phyloP scores from a whole-genome alignment of 2,113 vertebrate genomes.

The Nasalis larvatus region DNA sequence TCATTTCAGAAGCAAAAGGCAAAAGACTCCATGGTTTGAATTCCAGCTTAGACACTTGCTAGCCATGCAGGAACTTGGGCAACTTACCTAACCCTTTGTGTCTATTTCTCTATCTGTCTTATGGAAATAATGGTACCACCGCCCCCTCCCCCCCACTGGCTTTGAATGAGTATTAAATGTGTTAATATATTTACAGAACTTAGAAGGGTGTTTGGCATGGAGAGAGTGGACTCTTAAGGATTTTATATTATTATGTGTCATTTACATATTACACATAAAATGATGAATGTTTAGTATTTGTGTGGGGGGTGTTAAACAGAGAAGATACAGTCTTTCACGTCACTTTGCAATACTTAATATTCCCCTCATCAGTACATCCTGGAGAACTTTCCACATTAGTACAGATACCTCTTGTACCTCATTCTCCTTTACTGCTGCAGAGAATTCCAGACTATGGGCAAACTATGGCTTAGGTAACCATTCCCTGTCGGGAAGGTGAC shows the following conservation, averaged over 20 bases:
- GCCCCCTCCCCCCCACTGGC: fast-evolving
- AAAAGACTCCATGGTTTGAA: not conserved
- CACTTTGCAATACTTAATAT: not conserved
- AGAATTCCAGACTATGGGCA: no score
- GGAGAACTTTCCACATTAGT: fast-evolving
- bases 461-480: fast-evolving
- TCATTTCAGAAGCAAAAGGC: not conserved
- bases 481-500: not conserved
- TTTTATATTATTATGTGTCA: fast-evolving
- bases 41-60: no score
- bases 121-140: not conserved
- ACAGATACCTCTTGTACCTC: not conserved
- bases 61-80: not conserved
- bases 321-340: fast-evolving
- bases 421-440: not conserved
- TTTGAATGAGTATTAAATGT: fast-evolving
- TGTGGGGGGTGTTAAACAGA: not conserved
- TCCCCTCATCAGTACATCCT: fast-evolving
- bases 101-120: fast-evolving
- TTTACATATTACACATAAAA: fast-evolving
- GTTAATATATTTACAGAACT: not conserved
- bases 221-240: no score
- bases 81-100: not conserved
- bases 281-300: not conserved
- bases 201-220: fast-evolving